Conservation (phyloP, 2,888 invertebrate species). For the Meghimatium bilineatum region DNA sequence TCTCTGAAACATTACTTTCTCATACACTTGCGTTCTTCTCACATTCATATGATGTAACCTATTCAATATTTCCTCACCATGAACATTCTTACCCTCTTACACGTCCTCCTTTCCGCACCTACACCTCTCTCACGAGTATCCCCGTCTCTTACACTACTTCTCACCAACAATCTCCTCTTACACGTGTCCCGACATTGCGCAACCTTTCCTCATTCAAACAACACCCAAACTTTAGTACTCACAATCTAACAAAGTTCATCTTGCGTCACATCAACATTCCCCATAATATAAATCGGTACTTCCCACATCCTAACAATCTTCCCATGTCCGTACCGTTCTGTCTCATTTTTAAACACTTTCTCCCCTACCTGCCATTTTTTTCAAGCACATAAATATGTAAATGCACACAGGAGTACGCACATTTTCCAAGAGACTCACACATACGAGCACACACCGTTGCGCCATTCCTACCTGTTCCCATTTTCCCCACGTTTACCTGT, state of each 20-base stretch:
- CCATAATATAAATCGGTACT: background rate
- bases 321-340: background rate
- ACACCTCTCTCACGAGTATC: too few species aligned
- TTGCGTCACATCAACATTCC: background rate
- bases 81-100: too few species aligned
- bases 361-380: background rate
- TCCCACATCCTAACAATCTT: background rate
- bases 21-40: too few species aligned
- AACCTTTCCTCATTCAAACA: too few species aligned
- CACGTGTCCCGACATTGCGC: too few species aligned
- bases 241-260: background rate
- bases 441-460: background rate
- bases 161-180: too few species aligned
- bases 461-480: background rate
- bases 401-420: background rate
- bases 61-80: too few species aligned
- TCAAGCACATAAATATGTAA: background rate
- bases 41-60: too few species aligned
- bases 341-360: background rate
- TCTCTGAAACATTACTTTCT: too few species aligned
- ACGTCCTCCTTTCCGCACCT: too few species aligned
- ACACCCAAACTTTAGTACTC: background rate
- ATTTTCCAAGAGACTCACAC: background rate
- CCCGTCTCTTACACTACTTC: too few species aligned
- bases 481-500: conserved; percentile 3